Percentiles rank a stretch among this genome's conserved stretches.
These are phyloP conservation scores for Thermophis baileyi DNA, from an alignment of 2,113 vertebrate species.

Conservation along the genomic window DNA sequence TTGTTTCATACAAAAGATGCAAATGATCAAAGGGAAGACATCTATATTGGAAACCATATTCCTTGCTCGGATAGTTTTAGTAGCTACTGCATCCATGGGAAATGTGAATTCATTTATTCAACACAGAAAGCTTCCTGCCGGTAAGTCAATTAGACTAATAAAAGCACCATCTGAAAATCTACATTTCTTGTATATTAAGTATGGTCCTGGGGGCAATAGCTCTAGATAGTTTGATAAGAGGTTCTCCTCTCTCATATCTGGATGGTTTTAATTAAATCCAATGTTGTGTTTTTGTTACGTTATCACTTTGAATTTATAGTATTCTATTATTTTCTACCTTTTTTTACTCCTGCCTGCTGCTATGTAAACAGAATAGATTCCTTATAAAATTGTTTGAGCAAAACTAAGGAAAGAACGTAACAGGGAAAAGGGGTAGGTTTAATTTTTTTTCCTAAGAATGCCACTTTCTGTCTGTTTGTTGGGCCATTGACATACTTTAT, in stretches of 20 bases:
- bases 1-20: constrained; percentile 75
- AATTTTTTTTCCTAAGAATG: background rate
- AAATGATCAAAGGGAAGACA: constrained; percentile 86
- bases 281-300: background rate
- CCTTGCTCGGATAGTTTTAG: constrained; percentile 86
- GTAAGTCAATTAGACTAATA: constrained; percentile 68
- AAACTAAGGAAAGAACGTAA: background rate
- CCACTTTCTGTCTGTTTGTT: too few species aligned
- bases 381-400: background rate
- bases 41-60: constrained; percentile 84
- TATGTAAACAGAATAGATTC: background rate
- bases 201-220: background rate
- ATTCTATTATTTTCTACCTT: background rate
- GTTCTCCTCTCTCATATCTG: background rate
- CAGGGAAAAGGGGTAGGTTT: background rate
- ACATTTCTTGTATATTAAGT: background rate
- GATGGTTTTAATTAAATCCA: background rate
- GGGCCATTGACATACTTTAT: background rate
- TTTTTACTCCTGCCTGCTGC: background rate
- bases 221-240: background rate
- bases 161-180: background rate
- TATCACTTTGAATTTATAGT: background rate
- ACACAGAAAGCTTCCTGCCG: constrained; percentile 89
- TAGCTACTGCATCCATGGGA: constrained; percentile 89
- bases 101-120: constrained; percentile 88